These are phyloP conservation scores for Hemichromis elongatus DNA, from an alignment of 2,113 vertebrate species.

Conservation along the genomic window DNA sequence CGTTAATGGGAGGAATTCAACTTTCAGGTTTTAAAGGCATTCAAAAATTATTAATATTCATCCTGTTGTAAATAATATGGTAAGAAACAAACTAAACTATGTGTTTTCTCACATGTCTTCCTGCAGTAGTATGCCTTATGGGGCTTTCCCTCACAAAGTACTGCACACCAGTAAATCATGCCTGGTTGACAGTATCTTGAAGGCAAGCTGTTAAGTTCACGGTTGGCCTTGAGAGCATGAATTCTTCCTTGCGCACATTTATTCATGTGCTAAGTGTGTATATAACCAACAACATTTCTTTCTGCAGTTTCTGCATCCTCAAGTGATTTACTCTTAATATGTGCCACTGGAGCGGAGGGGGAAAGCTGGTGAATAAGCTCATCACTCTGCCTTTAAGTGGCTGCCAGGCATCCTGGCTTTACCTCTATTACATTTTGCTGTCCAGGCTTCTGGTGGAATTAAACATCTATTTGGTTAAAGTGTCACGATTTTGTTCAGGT, in stretches of 20 bases:
- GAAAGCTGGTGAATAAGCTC: conserved; percentile 8
- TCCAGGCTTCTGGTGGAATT: background rate
- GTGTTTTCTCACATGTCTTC: background rate
- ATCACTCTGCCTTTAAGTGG: background rate
- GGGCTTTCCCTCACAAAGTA: background rate
- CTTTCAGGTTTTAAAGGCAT: background rate
- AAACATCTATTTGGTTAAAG: background rate
- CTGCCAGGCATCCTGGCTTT: background rate
- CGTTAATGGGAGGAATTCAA: background rate
- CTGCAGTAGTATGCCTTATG: background rate
- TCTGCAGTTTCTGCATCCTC: background rate
- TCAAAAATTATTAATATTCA: background rate
- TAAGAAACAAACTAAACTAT: background rate
- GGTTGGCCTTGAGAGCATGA: background rate
- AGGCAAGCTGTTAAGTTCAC: background rate
- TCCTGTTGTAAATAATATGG: background rate
- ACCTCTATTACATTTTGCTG: background rate
- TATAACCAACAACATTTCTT: background rate
- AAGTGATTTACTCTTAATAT: background rate
- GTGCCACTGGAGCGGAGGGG: background rate
- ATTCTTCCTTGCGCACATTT: background rate
- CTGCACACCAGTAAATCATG: background rate
- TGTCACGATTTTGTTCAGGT: background rate
- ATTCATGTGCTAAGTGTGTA: background rate
- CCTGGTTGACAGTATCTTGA: background rate